Evolutionary conservation across 2,113 vertebrate species (phyloP).

Genomic region (Pachycephala philippinensis): DNA sequence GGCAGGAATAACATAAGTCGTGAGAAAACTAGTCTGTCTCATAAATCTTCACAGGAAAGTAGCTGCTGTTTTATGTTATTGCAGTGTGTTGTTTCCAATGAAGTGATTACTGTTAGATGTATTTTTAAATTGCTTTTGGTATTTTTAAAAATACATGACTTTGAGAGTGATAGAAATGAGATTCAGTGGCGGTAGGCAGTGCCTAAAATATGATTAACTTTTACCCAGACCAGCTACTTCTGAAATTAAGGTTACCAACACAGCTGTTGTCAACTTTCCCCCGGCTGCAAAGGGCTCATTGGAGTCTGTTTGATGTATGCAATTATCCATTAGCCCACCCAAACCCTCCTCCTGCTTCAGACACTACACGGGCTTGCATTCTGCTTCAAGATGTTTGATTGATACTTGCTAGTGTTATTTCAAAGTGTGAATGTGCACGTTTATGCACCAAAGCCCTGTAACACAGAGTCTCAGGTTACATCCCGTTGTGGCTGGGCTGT

Average conservation of each 20-base stretch:
- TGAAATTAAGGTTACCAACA: constrained; percentile 54
- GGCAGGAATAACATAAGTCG: constrained; percentile 33
- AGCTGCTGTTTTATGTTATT: constrained; percentile 64
- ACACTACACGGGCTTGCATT: not conserved
- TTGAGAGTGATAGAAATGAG: constrained; percentile 34
- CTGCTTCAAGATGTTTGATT: not conserved
- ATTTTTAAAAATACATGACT: constrained; percentile 65
- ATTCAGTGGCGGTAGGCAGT: constrained; percentile 10
- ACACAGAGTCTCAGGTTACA: not conserved
- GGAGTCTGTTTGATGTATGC: not conserved
- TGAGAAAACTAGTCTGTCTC: constrained; percentile 37
- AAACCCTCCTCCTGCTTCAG: not conserved
- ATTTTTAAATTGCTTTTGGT: constrained; percentile 59
- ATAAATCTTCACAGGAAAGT: constrained; percentile 57
- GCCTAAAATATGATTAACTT: constrained; percentile 56
- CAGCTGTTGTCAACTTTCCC: constrained; percentile 25
- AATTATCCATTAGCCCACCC: not conserved
- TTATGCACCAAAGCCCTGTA: not conserved
- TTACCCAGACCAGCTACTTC: constrained; percentile 43
- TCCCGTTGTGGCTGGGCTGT: not conserved
- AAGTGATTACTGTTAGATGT: constrained; percentile 47
- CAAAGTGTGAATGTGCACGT: not conserved
- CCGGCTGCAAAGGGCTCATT: not conserved
- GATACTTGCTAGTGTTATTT: not conserved
- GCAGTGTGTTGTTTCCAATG: constrained; percentile 50